Percentiles rank a stretch among this genome's conserved stretches.
These are phyloP conservation scores for Rhadinocentrus ornatus DNA, from an alignment of 2,797 vertebrate genomes.

Conservation along the genomic window DNA sequence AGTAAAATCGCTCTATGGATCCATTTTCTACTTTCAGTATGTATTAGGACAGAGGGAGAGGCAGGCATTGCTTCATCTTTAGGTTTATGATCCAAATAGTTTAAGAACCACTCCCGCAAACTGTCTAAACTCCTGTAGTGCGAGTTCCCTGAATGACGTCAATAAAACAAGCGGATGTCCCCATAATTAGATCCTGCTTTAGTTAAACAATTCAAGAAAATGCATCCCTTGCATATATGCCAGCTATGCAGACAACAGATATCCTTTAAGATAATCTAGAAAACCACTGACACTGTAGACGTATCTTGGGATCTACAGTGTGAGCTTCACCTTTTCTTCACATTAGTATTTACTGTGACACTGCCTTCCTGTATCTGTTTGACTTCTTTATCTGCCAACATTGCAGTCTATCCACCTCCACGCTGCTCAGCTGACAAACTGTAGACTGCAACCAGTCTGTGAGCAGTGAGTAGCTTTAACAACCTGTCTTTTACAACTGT, in stretches of 20 bases:
- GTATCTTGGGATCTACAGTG: background rate
- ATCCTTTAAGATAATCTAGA: background rate
- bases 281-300: no score
- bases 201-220: background rate
- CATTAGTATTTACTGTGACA: background rate
- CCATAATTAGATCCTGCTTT: background rate
- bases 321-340: background rate
- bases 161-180: background rate
- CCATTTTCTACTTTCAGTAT: background rate
- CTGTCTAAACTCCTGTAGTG: background rate
- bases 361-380: background rate
- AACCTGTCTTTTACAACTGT: conserved; percentile 11
- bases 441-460: background rate
- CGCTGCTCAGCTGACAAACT: background rate
- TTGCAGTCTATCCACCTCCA: background rate
- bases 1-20: background rate
- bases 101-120: conserved; percentile 20
- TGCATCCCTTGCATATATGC: background rate
- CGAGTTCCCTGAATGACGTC: background rate
- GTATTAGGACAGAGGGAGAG: conserved; percentile 2
- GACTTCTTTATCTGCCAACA: conserved; percentile 4
- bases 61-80: conserved; percentile 8
- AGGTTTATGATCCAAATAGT: background rate
- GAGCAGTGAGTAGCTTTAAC: conserved; percentile 13
- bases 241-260: background rate